Base-by-base conservation (phyloP, 2,797 vertebrate genomes). In the Danio kyathit region DNA sequence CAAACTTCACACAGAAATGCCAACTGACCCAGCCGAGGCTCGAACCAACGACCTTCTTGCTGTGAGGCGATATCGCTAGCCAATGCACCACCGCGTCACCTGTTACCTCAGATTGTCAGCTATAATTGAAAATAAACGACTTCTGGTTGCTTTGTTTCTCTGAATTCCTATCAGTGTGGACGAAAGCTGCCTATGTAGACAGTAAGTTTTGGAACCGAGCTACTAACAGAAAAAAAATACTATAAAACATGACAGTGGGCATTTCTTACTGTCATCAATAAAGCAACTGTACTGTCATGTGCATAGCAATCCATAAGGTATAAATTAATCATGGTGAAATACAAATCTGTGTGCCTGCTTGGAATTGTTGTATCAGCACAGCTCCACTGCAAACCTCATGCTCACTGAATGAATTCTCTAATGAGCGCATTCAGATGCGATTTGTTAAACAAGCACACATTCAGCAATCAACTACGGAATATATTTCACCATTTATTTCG, bases 381-480 rank as follows among this genome's bases (percentile, higher is more conserved):
- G 41, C 52, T 44, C 10, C 63, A 11, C 17, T 11, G 44, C 19
- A 80, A 59, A 54, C 48, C n/a, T 40, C 4, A 0, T 38, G 4
- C 19, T 29, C 69, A 61, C 76, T 63, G 57, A 21, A 72, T n/a
- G 38, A 64, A 66, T 65, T 40, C 78, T 65, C 78, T 57, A 65
- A 80, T 80, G 78, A 80, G 21, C 21, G 38, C 41, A 60, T 57
- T 80, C 60, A 56, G 78, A 80, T 44, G 40, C 48, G 65, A 56
- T 74, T 80, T 74, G 78, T 80, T 74, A 73, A 80, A 80, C 69
- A 43, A 61, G 46, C 46, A 71, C 21, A 46, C 46, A 64, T 74
- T 65, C 48, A 1, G 6, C 17, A 72, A 61, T 63, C 57, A 79
- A 48, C 57, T 51, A 29, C 10, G 9, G n/a, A 61, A 61, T 72